These are phyloP conservation scores for Drosophila sechellia DNA, from an alignment of 1,140 invertebrate species.

Conservation along the genomic window DNA sequence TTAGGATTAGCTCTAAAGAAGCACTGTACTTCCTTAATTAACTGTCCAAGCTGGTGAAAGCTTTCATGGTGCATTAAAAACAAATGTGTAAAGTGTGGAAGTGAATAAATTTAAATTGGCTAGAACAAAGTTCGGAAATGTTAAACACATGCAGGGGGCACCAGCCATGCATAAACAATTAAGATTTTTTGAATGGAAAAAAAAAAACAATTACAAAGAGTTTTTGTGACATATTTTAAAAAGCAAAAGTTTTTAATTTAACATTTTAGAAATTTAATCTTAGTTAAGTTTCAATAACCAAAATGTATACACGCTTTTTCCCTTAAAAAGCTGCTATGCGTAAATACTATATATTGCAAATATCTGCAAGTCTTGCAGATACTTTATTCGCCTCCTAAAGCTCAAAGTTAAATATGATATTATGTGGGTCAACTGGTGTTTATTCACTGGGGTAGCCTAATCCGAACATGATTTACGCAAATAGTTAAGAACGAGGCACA, in stretches of 20 bases:
- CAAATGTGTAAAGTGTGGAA: not conserved
- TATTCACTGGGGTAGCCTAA: not conserved
- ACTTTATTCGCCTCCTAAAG: not conserved
- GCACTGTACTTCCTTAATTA: not conserved
- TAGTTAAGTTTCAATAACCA: too few relatives aligned
- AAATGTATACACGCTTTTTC: too few relatives aligned
- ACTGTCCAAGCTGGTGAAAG: conserved; percentile 7
- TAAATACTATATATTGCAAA: not conserved
- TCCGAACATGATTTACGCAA: conserved; percentile 4
- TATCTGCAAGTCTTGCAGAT: not conserved
- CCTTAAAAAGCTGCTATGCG: too few relatives aligned
- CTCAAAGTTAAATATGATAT: not conserved
- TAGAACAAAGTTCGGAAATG: not conserved
- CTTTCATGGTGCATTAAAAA: conserved; percentile 7
- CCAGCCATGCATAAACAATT: not conserved
- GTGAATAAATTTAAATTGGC: conserved; percentile 12
- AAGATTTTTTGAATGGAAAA: too few relatives aligned
- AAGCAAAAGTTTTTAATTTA: not conserved
- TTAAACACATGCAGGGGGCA: not conserved
- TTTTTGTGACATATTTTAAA: not conserved
- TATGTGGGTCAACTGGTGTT: not conserved
- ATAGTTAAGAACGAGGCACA: not conserved
- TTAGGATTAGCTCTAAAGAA: not conserved
- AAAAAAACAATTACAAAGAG: too few relatives aligned
- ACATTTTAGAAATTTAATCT: too few relatives aligned